Evolutionary conservation across 2,113 vertebrate species (phyloP).

Genomic region (Cryptomyrus ogoouensis): DNA sequence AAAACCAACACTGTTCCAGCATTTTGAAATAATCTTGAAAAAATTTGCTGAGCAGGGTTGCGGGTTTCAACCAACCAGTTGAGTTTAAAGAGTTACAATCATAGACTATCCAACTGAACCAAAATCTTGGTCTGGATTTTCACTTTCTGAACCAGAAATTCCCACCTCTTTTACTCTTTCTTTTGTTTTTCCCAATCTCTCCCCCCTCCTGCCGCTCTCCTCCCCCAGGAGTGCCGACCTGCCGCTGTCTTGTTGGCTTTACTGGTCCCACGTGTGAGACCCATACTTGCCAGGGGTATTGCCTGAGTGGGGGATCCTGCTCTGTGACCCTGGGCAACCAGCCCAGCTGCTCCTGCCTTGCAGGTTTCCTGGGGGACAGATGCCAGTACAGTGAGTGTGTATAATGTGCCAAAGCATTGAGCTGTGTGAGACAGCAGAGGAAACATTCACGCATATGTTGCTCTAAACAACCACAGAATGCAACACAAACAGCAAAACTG

Average conservation of each 20-base stretch:
- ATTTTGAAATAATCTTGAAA: background rate
- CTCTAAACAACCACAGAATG: background rate
- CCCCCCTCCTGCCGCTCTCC: background rate
- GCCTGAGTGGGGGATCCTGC: slow-evolving; percentile 80
- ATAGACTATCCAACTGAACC: background rate
- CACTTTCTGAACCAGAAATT: background rate
- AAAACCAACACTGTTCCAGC: background rate
- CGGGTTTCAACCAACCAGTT: background rate
- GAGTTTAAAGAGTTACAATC: background rate
- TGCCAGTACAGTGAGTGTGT: slow-evolving; percentile 88
- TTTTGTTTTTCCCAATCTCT: background rate
- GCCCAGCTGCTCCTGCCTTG: slow-evolving; percentile 75
- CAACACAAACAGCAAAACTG: background rate
- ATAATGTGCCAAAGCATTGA: background rate
- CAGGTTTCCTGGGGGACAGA: slow-evolving; percentile 75
- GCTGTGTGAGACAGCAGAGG: background rate
- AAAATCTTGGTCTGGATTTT: background rate
- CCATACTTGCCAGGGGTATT: slow-evolving; percentile 77
- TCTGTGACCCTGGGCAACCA: slow-evolving; percentile 87
- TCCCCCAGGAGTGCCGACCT: slow-evolving; percentile 78
- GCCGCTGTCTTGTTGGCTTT: slow-evolving; percentile 86
- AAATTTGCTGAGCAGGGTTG: background rate
- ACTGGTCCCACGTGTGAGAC: slow-evolving; percentile 81
- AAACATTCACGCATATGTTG: background rate
- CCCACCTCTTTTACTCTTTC: background rate